Evolutionary conservation across 2,113 vertebrate species (phyloP), one percentile per base, ranked within the genome.

Genomic region (Ahaetulla prasina): DNA sequence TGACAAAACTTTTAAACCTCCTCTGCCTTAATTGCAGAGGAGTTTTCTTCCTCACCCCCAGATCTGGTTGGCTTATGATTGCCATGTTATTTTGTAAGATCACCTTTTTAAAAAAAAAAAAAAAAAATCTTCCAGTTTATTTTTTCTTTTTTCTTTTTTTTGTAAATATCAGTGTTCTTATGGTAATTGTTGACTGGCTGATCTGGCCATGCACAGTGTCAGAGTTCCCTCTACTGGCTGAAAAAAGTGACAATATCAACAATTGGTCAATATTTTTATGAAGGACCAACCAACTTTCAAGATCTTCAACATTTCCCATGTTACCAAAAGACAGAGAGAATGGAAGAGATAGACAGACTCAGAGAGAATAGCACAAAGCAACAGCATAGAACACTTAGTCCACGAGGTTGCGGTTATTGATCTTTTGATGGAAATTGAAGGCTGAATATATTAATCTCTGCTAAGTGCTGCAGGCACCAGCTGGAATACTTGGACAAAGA

Each of bases 141-240:
- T 89, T 39, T 50, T 35, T 93, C 27, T 25, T 89, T 39, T 50
- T 35, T 93, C 27, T 60, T 60, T 60, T 9, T 60, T 60, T 60
- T 60, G 25, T 3, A 60, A 60, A 60, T 60, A 60, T 60, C 8
- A 1, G 5, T 53, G 8, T 87, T 45, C 12, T 91, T 27, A 7
- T 87, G 25, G 4, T 4, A 6, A 3, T 12, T 8, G n/a, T 2
- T 89, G 57, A 16, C 35, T 90, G 43, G 20, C 27, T 91, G 60
- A 10, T 16, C 23, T 89, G 57, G 49, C 50, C 93, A 95, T 95
- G 27, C 92, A 60, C 52, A 96, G 92, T 95, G 45, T 74, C 93
- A 95, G 94, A 94, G 88, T 93, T 96, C 96, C 95, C 95, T 94
- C 96, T 97, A 92, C 95, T 96, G 96, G 94, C 60, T 92, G 93